A percentile compares a stretch with the other conserved stretches of the same genome.
Evolutionary conservation across 2,797 vertebrate species (phyloP).

Genomic region (Pipistrellus kuhlii): DNA sequence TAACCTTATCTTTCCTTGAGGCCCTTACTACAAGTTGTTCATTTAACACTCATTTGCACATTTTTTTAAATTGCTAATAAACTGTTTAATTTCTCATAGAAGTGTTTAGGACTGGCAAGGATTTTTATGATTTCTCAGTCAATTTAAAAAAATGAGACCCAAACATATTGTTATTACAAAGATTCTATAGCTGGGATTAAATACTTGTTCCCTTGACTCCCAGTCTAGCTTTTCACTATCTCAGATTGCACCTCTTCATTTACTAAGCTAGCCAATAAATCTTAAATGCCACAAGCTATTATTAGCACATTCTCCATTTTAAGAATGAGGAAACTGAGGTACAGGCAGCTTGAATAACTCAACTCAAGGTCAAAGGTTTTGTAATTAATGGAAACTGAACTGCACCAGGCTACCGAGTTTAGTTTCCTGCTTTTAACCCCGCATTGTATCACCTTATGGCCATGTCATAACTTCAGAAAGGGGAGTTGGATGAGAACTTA

Average conservation of each 20-base stretch:
- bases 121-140: neutral
- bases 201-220: neutral
- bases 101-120: slow-evolving; percentile 23
- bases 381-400: no score
- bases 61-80: slow-evolving; percentile 15
- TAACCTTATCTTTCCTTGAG: neutral
- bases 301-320: slow-evolving; percentile 1
- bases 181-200: slow-evolving; percentile 31
- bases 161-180: slow-evolving; percentile 51
- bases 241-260: neutral
- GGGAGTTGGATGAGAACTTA: no score
- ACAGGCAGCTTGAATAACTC: no score
- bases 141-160: slow-evolving; percentile 41
- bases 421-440: no score
- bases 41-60: neutral
- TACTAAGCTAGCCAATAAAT: neutral
- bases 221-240: neutral
- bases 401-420: no score
- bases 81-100: neutral
- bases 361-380: no score
- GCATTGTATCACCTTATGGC: no score
- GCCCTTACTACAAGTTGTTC: neutral
- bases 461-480: no score
- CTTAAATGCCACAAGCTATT: neutral
- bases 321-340: neutral